A percentile compares a stretch with the other conserved stretches of the same genome.
Evolutionary conservation across 2,797 vertebrate genomes (phyloP).

Genomic region (Esox masquinongy): DNA sequence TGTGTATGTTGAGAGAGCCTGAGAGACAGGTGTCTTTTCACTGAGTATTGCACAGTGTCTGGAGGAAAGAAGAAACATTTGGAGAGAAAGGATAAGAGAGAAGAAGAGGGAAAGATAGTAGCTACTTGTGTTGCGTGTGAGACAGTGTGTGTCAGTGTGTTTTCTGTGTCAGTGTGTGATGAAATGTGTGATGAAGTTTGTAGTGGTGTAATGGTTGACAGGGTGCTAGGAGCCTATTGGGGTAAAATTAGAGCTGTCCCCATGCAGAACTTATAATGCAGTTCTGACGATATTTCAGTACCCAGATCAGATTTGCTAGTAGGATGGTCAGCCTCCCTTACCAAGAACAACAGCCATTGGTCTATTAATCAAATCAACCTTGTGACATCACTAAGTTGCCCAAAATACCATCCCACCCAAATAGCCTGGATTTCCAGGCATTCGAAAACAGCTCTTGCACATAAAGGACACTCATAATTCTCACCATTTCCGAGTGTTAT

Average conservation of each 20-base stretch:
- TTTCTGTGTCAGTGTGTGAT: not conserved
- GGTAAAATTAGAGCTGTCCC: not conserved
- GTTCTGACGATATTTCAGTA: too few species aligned
- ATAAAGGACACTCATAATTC: too few species aligned
- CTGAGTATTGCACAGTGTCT: constrained; percentile 11
- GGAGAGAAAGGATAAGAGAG: constrained; percentile 14
- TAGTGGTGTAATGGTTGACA: not conserved
- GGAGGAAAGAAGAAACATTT: not conserved
- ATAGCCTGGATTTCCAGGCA: too few species aligned
- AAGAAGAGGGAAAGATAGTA: not conserved
- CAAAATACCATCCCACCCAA: too few species aligned
- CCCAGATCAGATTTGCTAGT: too few species aligned
- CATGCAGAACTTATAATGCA: too few species aligned
- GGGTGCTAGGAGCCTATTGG: not conserved
- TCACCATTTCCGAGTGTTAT: too few species aligned
- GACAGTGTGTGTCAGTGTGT: not conserved
- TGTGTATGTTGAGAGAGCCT: constrained; percentile 27
- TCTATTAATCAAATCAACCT: too few species aligned
- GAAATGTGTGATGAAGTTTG: not conserved
- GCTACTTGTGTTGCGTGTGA: not conserved
- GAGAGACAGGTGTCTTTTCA: constrained; percentile 30
- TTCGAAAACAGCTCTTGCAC: too few species aligned
- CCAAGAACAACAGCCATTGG: too few species aligned
- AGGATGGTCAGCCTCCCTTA: too few species aligned
- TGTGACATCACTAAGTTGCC: too few species aligned